phyloP scores from a whole-genome alignment of 2,888 invertebrate genomes.

The Nudaria mundana region DNA sequence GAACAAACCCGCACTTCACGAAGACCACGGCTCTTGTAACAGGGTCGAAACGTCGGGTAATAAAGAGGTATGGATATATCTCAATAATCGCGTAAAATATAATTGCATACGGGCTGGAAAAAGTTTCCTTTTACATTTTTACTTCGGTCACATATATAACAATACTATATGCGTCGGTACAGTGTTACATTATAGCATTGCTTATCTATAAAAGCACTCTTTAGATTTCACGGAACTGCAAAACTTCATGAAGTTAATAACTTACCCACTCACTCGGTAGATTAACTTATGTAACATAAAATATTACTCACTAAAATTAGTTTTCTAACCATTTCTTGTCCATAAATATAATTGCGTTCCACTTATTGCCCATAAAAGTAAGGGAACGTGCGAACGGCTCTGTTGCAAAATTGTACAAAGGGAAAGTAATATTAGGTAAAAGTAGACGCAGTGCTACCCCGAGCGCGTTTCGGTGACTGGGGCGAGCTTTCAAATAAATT shows the following conservation, averaged over 20 bases:
- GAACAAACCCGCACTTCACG: too few relatives aligned
- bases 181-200: too few relatives aligned
- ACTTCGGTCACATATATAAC: too few relatives aligned
- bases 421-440: slow-evolving; percentile 79
- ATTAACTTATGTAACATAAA: slow-evolving; percentile 41
- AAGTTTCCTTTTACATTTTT: too few relatives aligned
- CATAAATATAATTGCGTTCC: slow-evolving; percentile 81
- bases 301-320: slow-evolving; percentile 73
- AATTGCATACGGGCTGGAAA: too few relatives aligned
- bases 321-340: slow-evolving; percentile 74
- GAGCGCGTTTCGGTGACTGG: slow-evolving; percentile 77
- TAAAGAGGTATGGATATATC: too few relatives aligned
- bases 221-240: too few relatives aligned
- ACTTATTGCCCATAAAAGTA: slow-evolving; percentile 81
- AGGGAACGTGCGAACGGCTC: slow-evolving; percentile 79
- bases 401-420: slow-evolving; percentile 81
- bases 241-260: slow-evolving; percentile 22
- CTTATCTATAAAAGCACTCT: too few relatives aligned
- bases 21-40: too few relatives aligned
- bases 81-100: too few relatives aligned
- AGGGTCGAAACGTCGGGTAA: too few relatives aligned
- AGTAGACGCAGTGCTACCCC: slow-evolving; percentile 67
- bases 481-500: slow-evolving; percentile 80
- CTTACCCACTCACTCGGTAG: slow-evolving; percentile 10
- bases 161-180: too few relatives aligned